Conservation (phyloP, 2,113 vertebrate species). For the Corapipo altera region DNA sequence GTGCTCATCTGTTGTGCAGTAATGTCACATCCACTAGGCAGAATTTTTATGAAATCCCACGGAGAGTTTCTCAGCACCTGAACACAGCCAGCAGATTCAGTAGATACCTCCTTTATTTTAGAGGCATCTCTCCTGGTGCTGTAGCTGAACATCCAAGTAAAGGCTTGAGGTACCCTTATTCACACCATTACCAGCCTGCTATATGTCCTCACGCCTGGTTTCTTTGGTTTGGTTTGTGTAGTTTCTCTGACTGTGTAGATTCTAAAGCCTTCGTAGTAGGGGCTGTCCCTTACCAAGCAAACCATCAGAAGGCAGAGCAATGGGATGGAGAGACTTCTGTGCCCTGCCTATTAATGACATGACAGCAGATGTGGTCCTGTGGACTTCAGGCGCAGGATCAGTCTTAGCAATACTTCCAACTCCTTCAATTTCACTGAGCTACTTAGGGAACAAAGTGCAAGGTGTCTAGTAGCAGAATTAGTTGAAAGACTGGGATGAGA, state of each 20-base stretch:
- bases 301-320: background rate
- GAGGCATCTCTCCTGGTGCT: background rate
- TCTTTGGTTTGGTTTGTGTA: background rate
- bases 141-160: background rate
- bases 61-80: background rate
- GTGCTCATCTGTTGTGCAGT: background rate
- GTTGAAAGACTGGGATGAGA: background rate
- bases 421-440: background rate
- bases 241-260: background rate
- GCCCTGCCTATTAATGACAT: background rate
- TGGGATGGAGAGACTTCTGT: background rate
- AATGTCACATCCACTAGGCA: fast-evolving
- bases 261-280: background rate
- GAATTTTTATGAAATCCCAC: background rate
- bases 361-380: background rate
- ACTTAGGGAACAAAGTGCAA: background rate
- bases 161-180: background rate
- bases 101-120: background rate
- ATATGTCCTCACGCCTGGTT: background rate
- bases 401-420: background rate
- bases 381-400: background rate
- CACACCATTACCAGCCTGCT: background rate
- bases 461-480: background rate
- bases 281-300: background rate
- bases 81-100: background rate